Percentiles rank a stretch among this genome's conserved stretches.
These are phyloP conservation scores for Ditylenchus weischeri DNA, from an alignment of 2,888 invertebrate genomes.

Conservation along the genomic window DNA sequence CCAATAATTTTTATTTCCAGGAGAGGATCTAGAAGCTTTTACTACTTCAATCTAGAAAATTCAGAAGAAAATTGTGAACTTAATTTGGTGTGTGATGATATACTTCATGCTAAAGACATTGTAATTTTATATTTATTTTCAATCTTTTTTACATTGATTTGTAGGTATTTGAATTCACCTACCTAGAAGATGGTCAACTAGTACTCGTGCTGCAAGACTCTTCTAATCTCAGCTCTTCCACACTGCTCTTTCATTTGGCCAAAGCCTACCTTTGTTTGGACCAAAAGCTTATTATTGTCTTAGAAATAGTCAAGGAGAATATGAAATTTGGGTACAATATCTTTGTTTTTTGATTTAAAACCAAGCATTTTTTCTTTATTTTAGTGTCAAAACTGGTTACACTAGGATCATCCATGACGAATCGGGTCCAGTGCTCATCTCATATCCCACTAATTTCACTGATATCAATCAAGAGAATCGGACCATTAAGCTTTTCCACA, in stretches of 20 bases:
- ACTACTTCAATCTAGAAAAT: slow-evolving; percentile 28
- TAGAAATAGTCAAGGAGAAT: slow-evolving; percentile 18
- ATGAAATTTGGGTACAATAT: slow-evolving; percentile 13
- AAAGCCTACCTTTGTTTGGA: slow-evolving; percentile 20
- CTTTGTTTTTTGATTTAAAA: neutral
- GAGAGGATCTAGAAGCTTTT: slow-evolving; percentile 24
- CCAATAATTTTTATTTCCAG: slow-evolving; percentile 12
- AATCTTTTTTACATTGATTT: neutral
- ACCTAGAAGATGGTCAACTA: slow-evolving; percentile 23
- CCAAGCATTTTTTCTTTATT: neutral
- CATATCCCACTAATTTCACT: slow-evolving; percentile 21
- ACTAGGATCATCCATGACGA: slow-evolving; percentile 21
- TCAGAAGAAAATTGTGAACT: slow-evolving; percentile 23
- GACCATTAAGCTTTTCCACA: slow-evolving; percentile 27
- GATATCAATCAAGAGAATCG: slow-evolving; percentile 16
- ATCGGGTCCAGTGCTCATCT: slow-evolving; percentile 25
- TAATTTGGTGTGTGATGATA: slow-evolving; percentile 15
- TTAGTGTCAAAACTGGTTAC: too few species aligned
- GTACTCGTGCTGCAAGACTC: slow-evolving; percentile 22
- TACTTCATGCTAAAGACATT: slow-evolving; percentile 21
- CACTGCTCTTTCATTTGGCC: slow-evolving; percentile 26
- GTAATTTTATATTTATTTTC: slow-evolving; percentile 17
- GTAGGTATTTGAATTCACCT: slow-evolving; percentile 29
- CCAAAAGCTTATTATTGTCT: slow-evolving; percentile 17
- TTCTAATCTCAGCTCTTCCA: neutral